Evolutionary conservation across 2,797 vertebrate genomes (phyloP), one percentile per base, ranked within the genome.

Genomic region (Gouania willdenowi): DNA sequence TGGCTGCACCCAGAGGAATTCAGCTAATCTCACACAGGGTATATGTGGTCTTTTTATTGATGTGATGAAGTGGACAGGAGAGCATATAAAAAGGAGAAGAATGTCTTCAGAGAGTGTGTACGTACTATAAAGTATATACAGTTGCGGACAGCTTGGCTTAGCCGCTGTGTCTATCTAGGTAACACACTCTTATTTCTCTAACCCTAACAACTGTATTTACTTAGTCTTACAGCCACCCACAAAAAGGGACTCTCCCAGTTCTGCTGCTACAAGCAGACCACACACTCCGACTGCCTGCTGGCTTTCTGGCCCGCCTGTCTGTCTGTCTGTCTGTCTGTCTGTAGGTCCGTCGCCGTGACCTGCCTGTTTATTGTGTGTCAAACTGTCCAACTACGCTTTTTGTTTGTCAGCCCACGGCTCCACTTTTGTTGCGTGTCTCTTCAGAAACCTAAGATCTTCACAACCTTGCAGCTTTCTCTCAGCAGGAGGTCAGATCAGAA

Each of bases 1-100:
- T 24, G 41, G 22, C 43, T 25, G 8, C 42, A 44, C 62, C 45
- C 63, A 24, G 53, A 16, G 63, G 74, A 66, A 66, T 57, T 74
- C 66, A 51, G 26, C 7, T 50, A 42, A 66, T 59, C 56, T 71
- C 57, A 17, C 35, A 38, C 33, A 47, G 41, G 36, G 65, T 35
- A 51, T 49, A 65, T 71, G 74, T 21, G 70, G 79, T 51, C 50
- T 71, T 60, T 67, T 75, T 70, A 75, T 43, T 57, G 72, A 66
- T 21, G 63, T 57, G 64, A 66, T 66, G 63, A 75, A 75, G 73
- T 74, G 73, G 71, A 80, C 59, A 46, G 46, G 52, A 12, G 33
- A 5, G 60, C 9, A 34, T 48, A 66, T 67, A 63, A 79, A 78
- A 55, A 1, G 24, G 23, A 34, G 47, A 63, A 56, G 50, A 54